Percentiles rank a stretch among this genome's conserved stretches.
Conservation (phyloP, 2,888 invertebrate species). For the Folsomia manolachei region DNA sequence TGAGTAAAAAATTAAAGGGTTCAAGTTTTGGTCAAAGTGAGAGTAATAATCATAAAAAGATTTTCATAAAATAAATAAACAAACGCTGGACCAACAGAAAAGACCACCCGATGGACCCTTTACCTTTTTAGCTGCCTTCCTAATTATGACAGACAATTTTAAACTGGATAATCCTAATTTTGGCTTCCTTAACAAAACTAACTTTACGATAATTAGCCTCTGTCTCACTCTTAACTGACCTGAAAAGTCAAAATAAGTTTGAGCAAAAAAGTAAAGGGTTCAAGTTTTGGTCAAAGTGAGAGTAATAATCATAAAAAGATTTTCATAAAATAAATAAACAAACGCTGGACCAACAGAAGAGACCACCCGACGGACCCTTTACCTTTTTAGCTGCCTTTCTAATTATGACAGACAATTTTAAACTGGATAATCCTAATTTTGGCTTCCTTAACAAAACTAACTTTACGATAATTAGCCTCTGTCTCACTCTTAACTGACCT, state of each 20-base stretch:
- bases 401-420: too few species aligned
- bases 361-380: background rate
- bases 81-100: background rate
- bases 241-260: background rate
- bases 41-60: background rate
- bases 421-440: too few species aligned
- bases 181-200: too few species aligned
- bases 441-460: too few species aligned
- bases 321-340: background rate
- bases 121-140: background rate
- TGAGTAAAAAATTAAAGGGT: background rate
- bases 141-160: too few species aligned
- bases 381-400: background rate
- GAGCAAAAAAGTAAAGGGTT: background rate
- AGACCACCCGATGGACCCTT: background rate
- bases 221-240: too few species aligned
- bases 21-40: background rate
- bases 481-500: too few species aligned
- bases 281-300: background rate
- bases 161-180: too few species aligned
- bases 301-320: background rate
- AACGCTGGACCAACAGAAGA: background rate
- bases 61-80: background rate
- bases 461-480: too few species aligned
- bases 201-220: too few species aligned